phyloP scores from a whole-genome alignment of 2,797 vertebrate genomes.

The Helicolenus hilgendorfi region DNA sequence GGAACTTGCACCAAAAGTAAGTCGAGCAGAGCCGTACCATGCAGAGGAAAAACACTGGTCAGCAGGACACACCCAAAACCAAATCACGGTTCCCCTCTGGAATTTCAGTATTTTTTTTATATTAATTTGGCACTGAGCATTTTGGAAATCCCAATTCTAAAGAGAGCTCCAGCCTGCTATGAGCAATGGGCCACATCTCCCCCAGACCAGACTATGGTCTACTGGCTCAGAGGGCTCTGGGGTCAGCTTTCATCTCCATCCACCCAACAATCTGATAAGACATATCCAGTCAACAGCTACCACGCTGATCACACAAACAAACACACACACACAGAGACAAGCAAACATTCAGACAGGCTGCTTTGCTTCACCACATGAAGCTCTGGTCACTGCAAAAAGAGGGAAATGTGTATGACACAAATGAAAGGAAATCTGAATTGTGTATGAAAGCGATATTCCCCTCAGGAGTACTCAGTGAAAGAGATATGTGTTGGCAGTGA shows the following conservation, averaged over 20 bases:
- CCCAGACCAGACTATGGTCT: constrained; percentile 26
- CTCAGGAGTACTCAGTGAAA: constrained; percentile 5
- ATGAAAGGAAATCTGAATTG: constrained; percentile 9
- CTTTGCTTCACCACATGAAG: constrained; percentile 12
- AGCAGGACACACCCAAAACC: neutral
- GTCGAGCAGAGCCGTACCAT: no score
- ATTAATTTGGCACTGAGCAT: constrained; percentile 8
- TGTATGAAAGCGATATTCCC: neutral
- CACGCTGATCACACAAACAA: constrained; percentile 37
- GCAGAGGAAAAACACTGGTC: neutral
- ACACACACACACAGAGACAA: constrained; percentile 16
- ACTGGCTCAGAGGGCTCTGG: constrained; percentile 15
- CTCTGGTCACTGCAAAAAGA: neutral
- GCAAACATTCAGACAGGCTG: constrained; percentile 28
- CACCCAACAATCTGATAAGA: constrained; percentile 50
- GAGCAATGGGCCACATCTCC: constrained; percentile 37
- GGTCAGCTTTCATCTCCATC: constrained; percentile 62
- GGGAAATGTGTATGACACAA: neutral
- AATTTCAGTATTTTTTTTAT: neutral
- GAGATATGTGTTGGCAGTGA: neutral
- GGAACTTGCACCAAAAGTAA: no score
- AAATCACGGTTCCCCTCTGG: neutral
- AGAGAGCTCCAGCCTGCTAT: constrained; percentile 13
- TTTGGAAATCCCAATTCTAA: constrained; percentile 43
- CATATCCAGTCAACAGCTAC: constrained; percentile 37